Conservation (phyloP, 2,113 vertebrate species). For the Toxotes jaculatrix region DNA sequence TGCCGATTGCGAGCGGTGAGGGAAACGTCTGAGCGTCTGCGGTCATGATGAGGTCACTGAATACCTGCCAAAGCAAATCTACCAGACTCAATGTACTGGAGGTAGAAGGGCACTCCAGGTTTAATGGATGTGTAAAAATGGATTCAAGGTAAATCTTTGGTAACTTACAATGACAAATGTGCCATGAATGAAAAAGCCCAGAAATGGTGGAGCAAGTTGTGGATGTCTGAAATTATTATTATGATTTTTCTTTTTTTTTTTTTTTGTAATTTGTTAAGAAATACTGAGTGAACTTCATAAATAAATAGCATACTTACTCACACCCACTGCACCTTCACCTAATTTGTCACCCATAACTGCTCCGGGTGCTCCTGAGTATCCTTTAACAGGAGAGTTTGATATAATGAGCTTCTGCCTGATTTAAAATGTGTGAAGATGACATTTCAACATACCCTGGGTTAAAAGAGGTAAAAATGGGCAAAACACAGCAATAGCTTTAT, state of each 20-base stretch:
- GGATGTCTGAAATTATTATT: background rate
- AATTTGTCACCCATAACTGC: background rate
- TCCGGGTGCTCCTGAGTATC: conserved; percentile 1
- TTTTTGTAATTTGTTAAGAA: background rate
- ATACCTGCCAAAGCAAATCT: conserved; percentile 69
- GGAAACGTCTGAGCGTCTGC: conserved; percentile 49
- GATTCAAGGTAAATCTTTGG: conserved; percentile 43
- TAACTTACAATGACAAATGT: conserved; percentile 42
- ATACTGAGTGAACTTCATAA: background rate
- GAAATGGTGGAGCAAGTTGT: background rate
- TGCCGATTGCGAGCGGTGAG: conserved; percentile 38
- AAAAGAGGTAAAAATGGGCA: background rate
- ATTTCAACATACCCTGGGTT: background rate
- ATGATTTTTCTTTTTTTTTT: no score
- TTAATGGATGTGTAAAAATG: conserved; percentile 65
- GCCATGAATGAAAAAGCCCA: conserved; percentile 6
- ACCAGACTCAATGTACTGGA: conserved; percentile 55
- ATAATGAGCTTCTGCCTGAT: conserved; percentile 3
- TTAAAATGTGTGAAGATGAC: conserved; percentile 1
- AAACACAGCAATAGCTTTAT: background rate
- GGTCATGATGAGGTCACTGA: conserved; percentile 70
- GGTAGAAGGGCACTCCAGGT: conserved; percentile 41
- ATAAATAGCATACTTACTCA: background rate
- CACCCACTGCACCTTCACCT: background rate
- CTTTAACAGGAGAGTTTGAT: background rate